Evolutionary conservation across 2,113 vertebrate genomes (phyloP), one percentile per base, ranked within the genome.

Genomic region (Upupa epops): DNA sequence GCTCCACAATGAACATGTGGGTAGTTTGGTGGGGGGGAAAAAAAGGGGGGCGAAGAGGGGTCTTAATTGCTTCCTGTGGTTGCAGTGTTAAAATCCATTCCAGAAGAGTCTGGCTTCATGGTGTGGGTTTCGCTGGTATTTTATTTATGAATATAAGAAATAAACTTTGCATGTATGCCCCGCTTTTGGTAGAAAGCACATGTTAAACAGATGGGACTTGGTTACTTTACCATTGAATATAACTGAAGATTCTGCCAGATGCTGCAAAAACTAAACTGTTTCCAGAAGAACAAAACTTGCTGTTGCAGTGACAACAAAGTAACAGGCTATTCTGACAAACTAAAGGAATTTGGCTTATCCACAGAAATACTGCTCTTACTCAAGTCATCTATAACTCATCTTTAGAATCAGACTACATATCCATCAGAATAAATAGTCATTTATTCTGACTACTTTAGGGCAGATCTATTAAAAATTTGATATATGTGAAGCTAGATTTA

Each of bases 191-290:
- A 83, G 55, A 78, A 92, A 31, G 19, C 89, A 93, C 40, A 13
- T 97, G 96, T 94, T 76, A 90, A 95, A 94, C 97, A 98, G 97
- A 98, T 97, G 97, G 91, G 91, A 88, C 61, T 80, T n/a, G 58
- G 81, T 90, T 94, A 80, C 74, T 92, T 92, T 97, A 97, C 95
- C 95, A 96, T 94, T 92, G 92, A 64, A 95, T 60, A 81, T 88
- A 93, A 96, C 55, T 93, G 90, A 96, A 96, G 92, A 89, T 34
- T 86, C 58, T 95, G 94, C 96, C 97, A 97, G 96, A 97, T 96
- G 91, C 96, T 92, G 93, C 96, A 97, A 88, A 93, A 93, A 78
- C 87, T 71, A 89, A 96, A 96, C 86, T 49, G 56, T 58, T 96
- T 96, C 88, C 91, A 92, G 89, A 78, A 96, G 95, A 96, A 94